A percentile compares a stretch with the other conserved stretches of the same genome.
phyloP scores from a whole-genome alignment of 2,113 vertebrate genomes.

The Gopherus flavomarginatus region DNA sequence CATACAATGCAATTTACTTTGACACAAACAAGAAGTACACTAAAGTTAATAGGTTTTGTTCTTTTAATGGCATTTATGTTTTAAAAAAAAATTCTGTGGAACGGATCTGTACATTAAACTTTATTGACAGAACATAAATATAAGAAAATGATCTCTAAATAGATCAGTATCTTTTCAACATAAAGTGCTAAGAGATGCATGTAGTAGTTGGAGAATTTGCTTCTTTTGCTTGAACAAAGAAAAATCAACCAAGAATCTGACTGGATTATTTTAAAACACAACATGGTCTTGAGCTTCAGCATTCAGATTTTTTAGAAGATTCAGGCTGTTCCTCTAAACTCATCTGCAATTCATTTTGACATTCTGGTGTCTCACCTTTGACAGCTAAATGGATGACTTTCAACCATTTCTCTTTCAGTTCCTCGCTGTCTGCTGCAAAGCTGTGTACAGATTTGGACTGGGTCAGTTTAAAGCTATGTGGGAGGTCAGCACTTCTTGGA shows the following conservation, averaged over 20 bases:
- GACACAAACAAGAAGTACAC: conserved; percentile 44
- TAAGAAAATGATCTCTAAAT: conserved; percentile 69
- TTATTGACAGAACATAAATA: conserved; percentile 76
- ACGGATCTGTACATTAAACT: conserved; percentile 71
- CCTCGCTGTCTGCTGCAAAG: conserved; percentile 93
- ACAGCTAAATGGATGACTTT: conserved; percentile 91
- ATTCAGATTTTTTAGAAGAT: conserved; percentile 65
- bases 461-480: conserved; percentile 90
- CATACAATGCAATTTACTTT: conserved; percentile 44
- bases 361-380: conserved; percentile 86
- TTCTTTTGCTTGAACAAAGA: conserved; percentile 33
- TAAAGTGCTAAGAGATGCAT: conserved; percentile 81
- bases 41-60: conserved; percentile 49
- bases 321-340: conserved; percentile 68
- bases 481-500: conserved; percentile 83
- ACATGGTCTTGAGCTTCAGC: conserved; percentile 45
- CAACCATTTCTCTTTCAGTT: conserved; percentile 96
- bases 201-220: conserved; percentile 48
- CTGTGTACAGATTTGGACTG: conserved; percentile 96
- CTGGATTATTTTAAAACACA: background rate
- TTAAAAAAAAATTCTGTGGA: conserved; percentile 65
- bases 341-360: conserved; percentile 60
- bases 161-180: conserved; percentile 72
- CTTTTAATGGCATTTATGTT: conserved; percentile 74
- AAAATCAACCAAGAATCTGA: conserved; percentile 46